These are phyloP conservation scores for Rhodinocichla rosea DNA, from an alignment of 2,113 vertebrate genomes.

Conservation along the genomic window DNA sequence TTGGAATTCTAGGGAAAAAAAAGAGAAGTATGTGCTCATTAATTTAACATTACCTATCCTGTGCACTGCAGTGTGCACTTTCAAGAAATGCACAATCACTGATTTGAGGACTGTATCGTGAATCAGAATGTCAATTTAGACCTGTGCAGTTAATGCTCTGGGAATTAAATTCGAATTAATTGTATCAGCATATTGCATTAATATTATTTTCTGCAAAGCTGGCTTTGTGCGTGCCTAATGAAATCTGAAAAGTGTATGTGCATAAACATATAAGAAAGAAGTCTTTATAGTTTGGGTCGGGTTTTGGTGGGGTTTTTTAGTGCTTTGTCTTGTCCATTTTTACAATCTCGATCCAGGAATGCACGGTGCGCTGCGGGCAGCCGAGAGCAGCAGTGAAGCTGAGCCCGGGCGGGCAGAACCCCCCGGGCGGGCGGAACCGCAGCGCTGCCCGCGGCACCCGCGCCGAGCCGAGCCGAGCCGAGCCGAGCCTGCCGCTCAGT, in stretches of 20 bases:
- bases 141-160: not conserved
- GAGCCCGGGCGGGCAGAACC: too few relatives aligned
- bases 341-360: fast-evolving
- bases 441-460: not conserved
- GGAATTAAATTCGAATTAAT: not conserved
- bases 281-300: not conserved
- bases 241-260: not conserved
- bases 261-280: fast-evolving
- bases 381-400: too few relatives aligned
- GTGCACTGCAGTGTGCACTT: not conserved
- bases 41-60: not conserved
- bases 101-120: not conserved
- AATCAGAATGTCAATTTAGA: not conserved
- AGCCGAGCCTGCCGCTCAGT: fast-evolving
- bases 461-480: fast-evolving
- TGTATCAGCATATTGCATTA: not conserved
- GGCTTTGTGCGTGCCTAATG: not conserved
- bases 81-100: not conserved
- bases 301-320: fast-evolving
- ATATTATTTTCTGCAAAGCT: not conserved
- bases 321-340: not conserved
- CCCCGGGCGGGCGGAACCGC: not conserved
- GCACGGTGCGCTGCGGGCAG: fast-evolving
- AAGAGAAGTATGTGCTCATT: not conserved
- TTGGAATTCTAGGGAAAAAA: not conserved